These are phyloP conservation scores for Sialia sialis DNA, from an alignment of 2,113 vertebrate species.

Conservation along the genomic window DNA sequence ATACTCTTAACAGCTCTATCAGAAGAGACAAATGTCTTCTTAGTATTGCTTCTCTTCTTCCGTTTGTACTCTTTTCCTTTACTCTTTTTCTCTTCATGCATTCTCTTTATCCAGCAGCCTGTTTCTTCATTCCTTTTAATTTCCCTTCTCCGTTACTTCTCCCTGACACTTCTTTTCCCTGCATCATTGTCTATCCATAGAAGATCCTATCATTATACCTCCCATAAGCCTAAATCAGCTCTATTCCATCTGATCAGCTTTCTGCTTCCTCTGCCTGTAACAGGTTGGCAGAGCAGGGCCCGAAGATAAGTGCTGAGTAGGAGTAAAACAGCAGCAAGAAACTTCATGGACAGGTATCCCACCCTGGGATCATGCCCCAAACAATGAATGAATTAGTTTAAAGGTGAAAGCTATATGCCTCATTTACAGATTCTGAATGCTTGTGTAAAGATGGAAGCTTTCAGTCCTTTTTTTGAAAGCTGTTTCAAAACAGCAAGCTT, in stretches of 20 bases:
- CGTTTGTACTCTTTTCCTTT: neutral
- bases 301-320: neutral
- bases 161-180: neutral
- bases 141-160: neutral
- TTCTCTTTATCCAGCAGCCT: neutral
- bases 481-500: neutral
- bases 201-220: neutral
- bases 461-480: neutral
- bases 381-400: neutral
- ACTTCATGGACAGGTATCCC: neutral
- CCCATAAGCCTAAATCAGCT: neutral
- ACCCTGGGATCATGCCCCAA: neutral
- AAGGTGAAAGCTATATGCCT: neutral
- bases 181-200: neutral
- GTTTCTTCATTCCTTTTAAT: neutral
- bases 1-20: neutral
- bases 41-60: conserved; percentile 8
- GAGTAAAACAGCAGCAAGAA: neutral
- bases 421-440: neutral
- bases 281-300: conserved; percentile 10
- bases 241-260: neutral
- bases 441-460: neutral
- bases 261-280: neutral
- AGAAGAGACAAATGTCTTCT: neutral
- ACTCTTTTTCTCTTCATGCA: neutral